Base-by-base conservation (phyloP, 1,140 invertebrate genomes). In the Caenorhabditis briggsae region DNA sequence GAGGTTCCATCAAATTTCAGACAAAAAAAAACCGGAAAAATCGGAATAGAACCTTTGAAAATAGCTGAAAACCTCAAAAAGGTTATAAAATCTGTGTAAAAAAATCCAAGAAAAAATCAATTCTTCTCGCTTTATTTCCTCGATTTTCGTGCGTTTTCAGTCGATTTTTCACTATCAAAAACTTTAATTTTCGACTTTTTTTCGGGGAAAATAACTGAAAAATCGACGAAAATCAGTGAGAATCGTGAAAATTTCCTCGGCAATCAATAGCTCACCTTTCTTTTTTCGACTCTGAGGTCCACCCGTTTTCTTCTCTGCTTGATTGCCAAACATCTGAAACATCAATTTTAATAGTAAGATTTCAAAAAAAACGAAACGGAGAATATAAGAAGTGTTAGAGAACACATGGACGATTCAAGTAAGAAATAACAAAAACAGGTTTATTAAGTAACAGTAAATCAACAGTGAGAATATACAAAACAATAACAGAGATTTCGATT, bases 261-360 rank as follows among this genome's bases (percentile, higher is more conserved):
- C n/a, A n/a, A n/a, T n/a, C n/a, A n/a, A n/a, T n/a, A n/a, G 3
- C 43, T 46, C 18, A 70, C 64, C 64, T 70, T 70, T 70, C 41
- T 70, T 70, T 11, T 70, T 70, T 5, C 64, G 64, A 59, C 23
- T n/a, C 9, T 59, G 58, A 18, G 64, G 23, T 70, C 64, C 64
- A 16, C 64, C 41, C 7, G n/a, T 43, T 18, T 70, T 70, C 43
- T 25, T 20, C 7, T 70, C 43, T 48, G 64, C 46, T 16, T 70
- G 64, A 18, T 70, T 41, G 1, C 64, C 64, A 43, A 48, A 46
- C 64, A 70, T 70, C 64, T 70, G 33, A 46, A 70, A 70, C 3
- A 3, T 64, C 61, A 64, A 12, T 18, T 33, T 64, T 64, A 20
- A 33, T 23, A 16, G 14, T 18, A 43, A 11, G 16, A n/a, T 46